phyloP scores from a whole-genome alignment of 2,113 vertebrate species.

The Chascanopsetta lugubris region DNA sequence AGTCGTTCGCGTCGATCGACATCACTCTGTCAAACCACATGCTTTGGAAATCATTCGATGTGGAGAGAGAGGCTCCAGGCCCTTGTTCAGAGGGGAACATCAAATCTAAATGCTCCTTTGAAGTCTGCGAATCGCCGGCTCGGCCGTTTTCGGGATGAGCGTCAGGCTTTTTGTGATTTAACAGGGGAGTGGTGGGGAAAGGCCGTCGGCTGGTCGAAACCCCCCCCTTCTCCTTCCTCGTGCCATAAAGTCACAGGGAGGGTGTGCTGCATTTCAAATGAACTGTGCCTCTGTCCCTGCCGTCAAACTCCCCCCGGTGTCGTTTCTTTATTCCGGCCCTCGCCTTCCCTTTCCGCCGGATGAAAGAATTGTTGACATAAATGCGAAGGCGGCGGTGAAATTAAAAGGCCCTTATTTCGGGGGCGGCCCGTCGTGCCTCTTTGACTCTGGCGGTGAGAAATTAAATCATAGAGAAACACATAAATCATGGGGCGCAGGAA shows the following conservation, averaged over 20 bases:
- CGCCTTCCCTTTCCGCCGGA: constrained; percentile 15
- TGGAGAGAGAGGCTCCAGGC: constrained; percentile 24
- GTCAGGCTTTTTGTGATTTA: constrained; percentile 5
- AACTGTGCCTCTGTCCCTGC: constrained; percentile 38
- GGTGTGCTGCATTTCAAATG: constrained; percentile 43
- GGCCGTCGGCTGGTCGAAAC: constrained; percentile 20
- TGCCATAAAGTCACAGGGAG: constrained; percentile 37
- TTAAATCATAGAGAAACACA: constrained; percentile 85
- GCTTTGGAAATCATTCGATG: constrained; percentile 25
- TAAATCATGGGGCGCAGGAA: constrained; percentile 82
- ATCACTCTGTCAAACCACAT: constrained; percentile 25
- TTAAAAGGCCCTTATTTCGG: constrained; percentile 77
- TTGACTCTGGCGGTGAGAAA: constrained; percentile 79
- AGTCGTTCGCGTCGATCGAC: constrained; percentile 34
- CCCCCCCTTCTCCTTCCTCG: constrained; percentile 33
- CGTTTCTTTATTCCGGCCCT: constrained; percentile 36
- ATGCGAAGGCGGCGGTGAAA: constrained; percentile 70
- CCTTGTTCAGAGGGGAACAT: constrained; percentile 8
- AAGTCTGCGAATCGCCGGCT: constrained; percentile 29
- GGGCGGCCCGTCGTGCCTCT: constrained; percentile 66
- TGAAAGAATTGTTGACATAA: constrained; percentile 70
- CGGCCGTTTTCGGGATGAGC: constrained; percentile 22
- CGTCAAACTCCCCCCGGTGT: constrained; percentile 18
- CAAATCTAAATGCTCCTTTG: constrained; percentile 24
- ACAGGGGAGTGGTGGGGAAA: constrained; percentile 13